Base-by-base conservation (phyloP, 2,797 vertebrate species). In the Erethizon dorsatum region DNA sequence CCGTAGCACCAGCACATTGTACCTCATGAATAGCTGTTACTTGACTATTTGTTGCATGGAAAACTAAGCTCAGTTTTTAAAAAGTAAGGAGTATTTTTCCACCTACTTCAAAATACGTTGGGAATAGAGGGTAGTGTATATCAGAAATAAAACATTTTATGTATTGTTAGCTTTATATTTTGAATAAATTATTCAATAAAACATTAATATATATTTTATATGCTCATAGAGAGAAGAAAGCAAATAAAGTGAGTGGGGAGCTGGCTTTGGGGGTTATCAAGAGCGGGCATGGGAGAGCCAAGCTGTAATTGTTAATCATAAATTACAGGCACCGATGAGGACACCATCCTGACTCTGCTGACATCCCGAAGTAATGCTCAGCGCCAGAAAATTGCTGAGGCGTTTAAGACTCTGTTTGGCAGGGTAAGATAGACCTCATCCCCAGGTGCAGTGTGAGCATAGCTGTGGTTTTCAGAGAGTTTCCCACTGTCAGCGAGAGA, bases 251-350 rank as follows among this genome's bases (percentile, higher is more conserved):
- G 18, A 37, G 4, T n/a, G 17, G 24, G 52, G n/a, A 12, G 12
- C 28, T 17, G 59, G 33, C 14, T 13, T 15, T 5, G 15, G 5
- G 65, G 54, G 69, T n/a, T 31, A 2, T 9, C 69, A 41, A 50
- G 73, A 47, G 26, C 18, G 31, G 75, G 54, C 1, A 1, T 0
- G 24, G 41, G 1, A 41, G 67, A 52, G 52, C 6, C 41, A 1
- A 11, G 54, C 10, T 73, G 14, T 96, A 41, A 85, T 18, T 26
- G 45, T 8, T 41, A 92, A 26, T 45, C 17, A 0, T 78, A 71
- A 31, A 93, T 95, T 98, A 4, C 98, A 99, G 99, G 99, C 77
- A 99, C 99, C 0, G 99, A 99, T 97, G 99, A 99, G 98, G 99
- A 99, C 8, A 90, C 98, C 12, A 97, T 99, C 96, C 98, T 99